A percentile compares a stretch with the other conserved stretches of the same genome.
These are phyloP conservation scores for Propithecus deckenii DNA, from an alignment of 2,797 vertebrate genomes.

Conservation along the genomic window DNA sequence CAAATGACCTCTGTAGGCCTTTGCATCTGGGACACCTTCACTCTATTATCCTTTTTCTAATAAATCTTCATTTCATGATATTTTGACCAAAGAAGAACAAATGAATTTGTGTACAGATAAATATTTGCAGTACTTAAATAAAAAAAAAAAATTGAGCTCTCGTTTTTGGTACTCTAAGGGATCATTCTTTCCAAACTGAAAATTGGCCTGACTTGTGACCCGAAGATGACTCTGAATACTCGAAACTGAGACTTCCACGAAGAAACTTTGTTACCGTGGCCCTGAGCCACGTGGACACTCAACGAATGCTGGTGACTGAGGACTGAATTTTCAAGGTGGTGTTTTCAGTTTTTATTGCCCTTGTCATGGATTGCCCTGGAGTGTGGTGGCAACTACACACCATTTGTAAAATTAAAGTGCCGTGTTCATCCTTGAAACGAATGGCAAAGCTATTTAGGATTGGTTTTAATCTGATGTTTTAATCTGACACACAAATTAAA, in stretches of 20 bases:
- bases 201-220: neutral
- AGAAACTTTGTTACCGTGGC: neutral
- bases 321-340: neutral
- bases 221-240: neutral
- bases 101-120: neutral
- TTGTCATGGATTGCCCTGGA: neutral
- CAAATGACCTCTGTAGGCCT: neutral
- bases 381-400: neutral
- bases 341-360: neutral
- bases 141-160: neutral
- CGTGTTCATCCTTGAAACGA: slow-evolving; percentile 41
- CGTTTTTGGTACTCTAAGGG: neutral
- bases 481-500: slow-evolving; percentile 33
- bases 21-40: neutral
- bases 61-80: neutral
- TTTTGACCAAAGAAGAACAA: neutral
- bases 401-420: slow-evolving; percentile 61
- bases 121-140: neutral
- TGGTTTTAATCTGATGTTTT: slow-evolving; percentile 38
- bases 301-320: neutral
- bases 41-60: neutral
- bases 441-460: slow-evolving; percentile 43
- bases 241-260: neutral
- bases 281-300: neutral
- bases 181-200: neutral